Evolutionary conservation across 2,888 invertebrate genomes (phyloP).

Genomic region (Toxonevra muliebris): DNA sequence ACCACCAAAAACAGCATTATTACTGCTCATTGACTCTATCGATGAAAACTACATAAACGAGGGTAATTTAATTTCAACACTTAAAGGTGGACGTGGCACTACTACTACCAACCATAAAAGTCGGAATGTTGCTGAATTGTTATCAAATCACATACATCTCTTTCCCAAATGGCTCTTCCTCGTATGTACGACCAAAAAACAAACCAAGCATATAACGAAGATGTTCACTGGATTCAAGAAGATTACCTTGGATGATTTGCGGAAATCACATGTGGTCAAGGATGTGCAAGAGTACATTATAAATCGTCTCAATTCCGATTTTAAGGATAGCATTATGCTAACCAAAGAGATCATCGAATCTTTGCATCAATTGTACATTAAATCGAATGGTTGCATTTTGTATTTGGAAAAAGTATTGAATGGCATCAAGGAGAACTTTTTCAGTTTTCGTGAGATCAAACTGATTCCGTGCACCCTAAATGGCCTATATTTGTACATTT

Average conservation of each 20-base stretch:
- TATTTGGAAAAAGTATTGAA: conserved; percentile 89
- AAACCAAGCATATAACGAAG: conserved; percentile 82
- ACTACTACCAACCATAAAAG: conserved; percentile 64
- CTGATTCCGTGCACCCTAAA: conserved; percentile 96
- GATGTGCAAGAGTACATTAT: conserved; percentile 97
- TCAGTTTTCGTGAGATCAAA: conserved; percentile 87
- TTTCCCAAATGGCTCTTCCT: conserved; percentile 93
- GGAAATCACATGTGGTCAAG: conserved; percentile 88
- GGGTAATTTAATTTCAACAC: conserved; percentile 67
- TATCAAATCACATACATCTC: conserved; percentile 88
- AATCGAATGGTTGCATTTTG: conserved; percentile 92
- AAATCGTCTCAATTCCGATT: conserved; percentile 88
- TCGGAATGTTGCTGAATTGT: conserved; percentile 80
- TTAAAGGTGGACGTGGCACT: conserved; percentile 61
- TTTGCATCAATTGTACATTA: conserved; percentile 93
- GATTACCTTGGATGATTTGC: conserved; percentile 88
- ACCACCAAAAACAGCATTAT: conserved; percentile 84
- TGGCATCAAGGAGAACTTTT: conserved; percentile 92
- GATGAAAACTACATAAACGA: conserved; percentile 79
- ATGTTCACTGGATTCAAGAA: conserved; percentile 91
- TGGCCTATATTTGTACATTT: conserved; percentile 93
- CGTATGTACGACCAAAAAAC: conserved; percentile 86
- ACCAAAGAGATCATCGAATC: conserved; percentile 93
- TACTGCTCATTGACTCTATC: conserved; percentile 90
- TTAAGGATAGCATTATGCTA: conserved; percentile 84